Percentiles rank a stretch among this genome's conserved stretches.
These are phyloP conservation scores for Ceuthmochares aereus DNA, from an alignment of 2,113 vertebrate genomes.

Conservation along the genomic window DNA sequence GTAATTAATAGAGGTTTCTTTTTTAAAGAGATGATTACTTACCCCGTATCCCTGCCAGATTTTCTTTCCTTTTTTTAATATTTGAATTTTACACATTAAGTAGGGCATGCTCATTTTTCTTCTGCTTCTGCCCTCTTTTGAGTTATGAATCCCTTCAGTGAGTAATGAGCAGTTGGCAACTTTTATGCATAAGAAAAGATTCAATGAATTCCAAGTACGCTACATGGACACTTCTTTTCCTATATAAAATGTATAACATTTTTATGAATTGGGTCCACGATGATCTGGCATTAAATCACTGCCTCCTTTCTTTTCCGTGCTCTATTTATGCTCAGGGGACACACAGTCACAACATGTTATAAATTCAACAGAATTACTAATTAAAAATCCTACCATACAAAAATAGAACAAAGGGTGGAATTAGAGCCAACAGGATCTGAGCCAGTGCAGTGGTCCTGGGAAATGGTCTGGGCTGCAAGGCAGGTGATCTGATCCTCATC, in stretches of 20 bases:
- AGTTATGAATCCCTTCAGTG: constrained; percentile 64
- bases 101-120: constrained; percentile 60
- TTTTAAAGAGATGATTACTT: constrained; percentile 59
- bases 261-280: constrained; percentile 40
- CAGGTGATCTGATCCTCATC: constrained; percentile 64
- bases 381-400: constrained; percentile 57
- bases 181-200: constrained; percentile 66
- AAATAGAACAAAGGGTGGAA: constrained; percentile 66
- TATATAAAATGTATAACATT: constrained; percentile 35
- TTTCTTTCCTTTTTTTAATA: constrained; percentile 43
- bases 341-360: constrained; percentile 21
- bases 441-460: constrained; percentile 46
- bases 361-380: constrained; percentile 68
- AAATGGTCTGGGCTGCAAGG: constrained; percentile 34
- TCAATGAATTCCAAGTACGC: constrained; percentile 55
- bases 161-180: constrained; percentile 69
- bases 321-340: constrained; percentile 39
- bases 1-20: constrained; percentile 59
- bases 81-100: constrained; percentile 65
- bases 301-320: constrained; percentile 39
- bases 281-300: constrained; percentile 52
- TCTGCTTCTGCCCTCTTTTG: constrained; percentile 52
- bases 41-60: constrained; percentile 31
- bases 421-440: constrained; percentile 51
- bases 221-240: constrained; percentile 34